A percentile compares a stretch with the other conserved stretches of the same genome.
These are phyloP conservation scores for Tichodroma muraria DNA, from an alignment of 2,113 vertebrate species.

Conservation along the genomic window DNA sequence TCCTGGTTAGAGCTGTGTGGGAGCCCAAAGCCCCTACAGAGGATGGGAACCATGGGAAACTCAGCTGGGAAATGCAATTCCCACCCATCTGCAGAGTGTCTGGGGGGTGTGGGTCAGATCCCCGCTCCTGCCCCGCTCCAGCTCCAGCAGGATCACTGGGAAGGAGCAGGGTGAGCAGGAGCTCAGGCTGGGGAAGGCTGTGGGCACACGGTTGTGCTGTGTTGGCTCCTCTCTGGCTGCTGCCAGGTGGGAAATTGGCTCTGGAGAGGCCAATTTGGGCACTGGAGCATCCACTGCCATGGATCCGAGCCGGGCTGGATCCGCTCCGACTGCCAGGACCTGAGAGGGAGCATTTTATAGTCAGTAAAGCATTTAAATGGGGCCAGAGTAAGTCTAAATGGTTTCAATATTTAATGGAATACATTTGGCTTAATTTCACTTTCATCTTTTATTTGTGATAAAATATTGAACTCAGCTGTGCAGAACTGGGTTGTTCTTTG, in stretches of 20 bases:
- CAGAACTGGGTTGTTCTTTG: neutral
- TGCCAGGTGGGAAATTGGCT: neutral
- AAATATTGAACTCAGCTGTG: neutral
- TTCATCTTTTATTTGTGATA: constrained; percentile 2
- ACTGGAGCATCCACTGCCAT: neutral
- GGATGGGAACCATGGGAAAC: neutral
- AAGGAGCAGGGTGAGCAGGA: neutral
- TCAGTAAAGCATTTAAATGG: constrained; percentile 1
- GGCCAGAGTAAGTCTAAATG: neutral
- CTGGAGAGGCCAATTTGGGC: neutral
- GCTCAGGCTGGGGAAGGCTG: neutral
- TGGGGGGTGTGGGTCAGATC: accelerated
- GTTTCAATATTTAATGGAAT: constrained; percentile 31
- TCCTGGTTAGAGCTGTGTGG: neutral
- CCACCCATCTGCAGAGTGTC: accelerated
- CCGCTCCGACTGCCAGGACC: accelerated
- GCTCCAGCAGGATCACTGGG: accelerated
- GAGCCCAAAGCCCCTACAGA: neutral
- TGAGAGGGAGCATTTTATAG: neutral
- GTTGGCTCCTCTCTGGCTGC: neutral
- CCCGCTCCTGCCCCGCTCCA: neutral
- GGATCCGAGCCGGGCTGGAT: neutral
- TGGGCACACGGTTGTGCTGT: accelerated
- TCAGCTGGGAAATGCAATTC: neutral
- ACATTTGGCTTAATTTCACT: constrained; percentile 30